Evolutionary conservation across 2,888 invertebrate genomes (phyloP).

Genomic region (Drosophila lacicola): DNA sequence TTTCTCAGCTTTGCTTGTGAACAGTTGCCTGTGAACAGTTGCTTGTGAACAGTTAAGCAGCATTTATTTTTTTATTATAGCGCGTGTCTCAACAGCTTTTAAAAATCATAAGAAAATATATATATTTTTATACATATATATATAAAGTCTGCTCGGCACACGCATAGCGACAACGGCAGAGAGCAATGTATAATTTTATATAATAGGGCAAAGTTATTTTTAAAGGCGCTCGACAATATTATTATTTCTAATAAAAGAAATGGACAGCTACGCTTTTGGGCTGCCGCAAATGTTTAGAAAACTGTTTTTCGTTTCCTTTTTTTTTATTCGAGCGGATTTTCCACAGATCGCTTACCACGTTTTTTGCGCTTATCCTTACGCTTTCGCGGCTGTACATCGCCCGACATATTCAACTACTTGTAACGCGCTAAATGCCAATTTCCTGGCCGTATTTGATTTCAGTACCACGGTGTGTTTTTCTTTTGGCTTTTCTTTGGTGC

Average conservation of each 20-base stretch:
- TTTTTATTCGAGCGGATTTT: background rate
- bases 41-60: too few relatives aligned
- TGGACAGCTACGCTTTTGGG: conserved; percentile 51
- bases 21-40: too few relatives aligned
- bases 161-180: conserved; percentile 72
- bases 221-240: conserved; percentile 78
- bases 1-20: background rate
- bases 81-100: conserved; percentile 34
- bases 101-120: conserved; percentile 38
- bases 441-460: conserved; percentile 26
- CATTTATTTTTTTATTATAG: conserved; percentile 22
- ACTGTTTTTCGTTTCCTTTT: background rate
- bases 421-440: conserved; percentile 39
- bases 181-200: conserved; percentile 82
- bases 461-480: conserved; percentile 40
- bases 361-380: conserved; percentile 93
- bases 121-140: conserved; percentile 21
- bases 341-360: conserved; percentile 87
- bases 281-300: conserved; percentile 24
- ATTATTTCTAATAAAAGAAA: conserved; percentile 78
- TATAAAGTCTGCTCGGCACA: conserved; percentile 47
- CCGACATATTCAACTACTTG: conserved; percentile 88
- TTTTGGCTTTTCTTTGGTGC: conserved; percentile 5
- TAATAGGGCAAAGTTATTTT: conserved; percentile 82
- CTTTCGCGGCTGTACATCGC: conserved; percentile 94